Percentiles rank a stretch among this genome's conserved stretches.
Conservation (phyloP, 2,797 vertebrate species). For the Anabacerthia variegaticeps region DNA sequence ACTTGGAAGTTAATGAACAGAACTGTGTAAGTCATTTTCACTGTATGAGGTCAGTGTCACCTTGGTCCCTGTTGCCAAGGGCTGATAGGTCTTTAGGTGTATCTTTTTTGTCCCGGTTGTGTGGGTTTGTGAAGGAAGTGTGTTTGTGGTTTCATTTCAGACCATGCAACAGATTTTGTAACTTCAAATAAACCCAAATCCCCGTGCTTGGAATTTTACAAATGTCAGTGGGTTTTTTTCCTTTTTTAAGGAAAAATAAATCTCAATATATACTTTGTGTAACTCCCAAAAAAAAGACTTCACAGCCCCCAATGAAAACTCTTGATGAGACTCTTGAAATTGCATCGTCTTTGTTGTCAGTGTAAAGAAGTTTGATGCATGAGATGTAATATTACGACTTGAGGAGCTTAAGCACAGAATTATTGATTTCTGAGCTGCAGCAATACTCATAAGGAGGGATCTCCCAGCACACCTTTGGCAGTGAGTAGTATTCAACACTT, state of each 20-base stretch:
- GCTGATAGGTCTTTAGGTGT: background rate
- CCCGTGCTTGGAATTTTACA: background rate
- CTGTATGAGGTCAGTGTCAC: background rate
- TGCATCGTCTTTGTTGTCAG: background rate
- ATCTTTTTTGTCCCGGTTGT: background rate
- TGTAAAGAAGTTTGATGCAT: background rate
- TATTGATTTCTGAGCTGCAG: background rate
- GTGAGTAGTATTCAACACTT: background rate
- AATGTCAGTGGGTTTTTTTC: accelerated
- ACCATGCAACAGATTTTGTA: background rate
- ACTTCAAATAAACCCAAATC: background rate
- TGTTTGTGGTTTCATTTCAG: background rate
- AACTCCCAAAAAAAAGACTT: background rate
- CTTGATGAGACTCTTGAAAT: background rate
- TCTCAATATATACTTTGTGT: background rate
- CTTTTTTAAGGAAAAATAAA: background rate
- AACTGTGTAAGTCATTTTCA: background rate
- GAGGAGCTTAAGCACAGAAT: background rate
- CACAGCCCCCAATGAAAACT: accelerated
- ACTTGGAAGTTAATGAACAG: background rate
- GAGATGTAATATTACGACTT: background rate
- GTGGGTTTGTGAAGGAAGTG: accelerated
- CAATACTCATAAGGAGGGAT: background rate
- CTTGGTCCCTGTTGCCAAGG: background rate
- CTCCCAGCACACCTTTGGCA: background rate